Evolutionary conservation across 1,140 invertebrate species (phyloP), one percentile per base, ranked within the genome.

Genomic region (Anoplolepis gracilipes): DNA sequence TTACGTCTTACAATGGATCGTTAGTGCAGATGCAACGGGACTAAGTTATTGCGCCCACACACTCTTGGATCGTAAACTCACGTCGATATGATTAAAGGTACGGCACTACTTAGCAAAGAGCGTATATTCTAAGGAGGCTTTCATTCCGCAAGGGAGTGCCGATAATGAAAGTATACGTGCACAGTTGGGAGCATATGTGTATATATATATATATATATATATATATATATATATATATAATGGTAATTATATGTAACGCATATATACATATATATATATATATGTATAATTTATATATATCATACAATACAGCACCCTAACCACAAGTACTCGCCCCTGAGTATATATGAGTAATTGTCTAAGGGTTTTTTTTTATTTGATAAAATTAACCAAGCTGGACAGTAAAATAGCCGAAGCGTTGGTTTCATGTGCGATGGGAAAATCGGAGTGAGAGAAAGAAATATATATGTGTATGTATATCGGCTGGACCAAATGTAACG

Each of bases 291-390:
- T 72, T 42, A 81, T 55, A 61, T 42, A 11, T 28, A 82, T 82
- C 67, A 72, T 67, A 81, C 78, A 82, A 82, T 82, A 28, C 53
- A 82, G 42, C 73, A 70, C 55, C 67, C 76, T 75, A 81, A 85
- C 49, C 75, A 87, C 88, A 90, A 89, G 70, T 90, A 87, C 85
- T 90, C 88, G 85, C 88, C 53, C 69, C 70, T 87, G 73, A 84
- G 84, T 89, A 33, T 79, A 46, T 90, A 69, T 90, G 85, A 90
- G 88, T 89, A 89, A 89, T 90, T 90, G 81, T 90, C 73, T 73
- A 70, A 87, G 88, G 67, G 62, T 84, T 73, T 57, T 65, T 81
- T 36, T 61, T 61, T 42, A 77, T 62, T 62, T 42, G 46, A 82
- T 72, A 61, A 82, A 73, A 53, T 82, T 42, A 82, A 73, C 8